phyloP scores from a whole-genome alignment of 2,888 invertebrate species.

The Nomada hirtipes region DNA sequence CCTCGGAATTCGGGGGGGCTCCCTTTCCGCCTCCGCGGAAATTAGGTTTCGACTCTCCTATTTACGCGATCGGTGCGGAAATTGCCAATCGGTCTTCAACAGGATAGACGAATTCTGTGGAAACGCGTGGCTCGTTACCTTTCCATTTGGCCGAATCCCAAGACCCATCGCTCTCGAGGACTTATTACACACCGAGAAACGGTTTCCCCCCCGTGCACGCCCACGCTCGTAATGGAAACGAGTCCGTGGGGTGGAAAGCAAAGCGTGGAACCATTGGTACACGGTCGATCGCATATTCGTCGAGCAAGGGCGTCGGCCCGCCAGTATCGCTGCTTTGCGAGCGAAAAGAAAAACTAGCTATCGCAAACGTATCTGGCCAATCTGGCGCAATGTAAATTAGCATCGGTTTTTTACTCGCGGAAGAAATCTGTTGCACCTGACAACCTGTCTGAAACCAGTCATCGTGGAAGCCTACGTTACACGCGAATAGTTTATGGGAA shows the following conservation, averaged over 20 bases:
- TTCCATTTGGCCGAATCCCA: background rate
- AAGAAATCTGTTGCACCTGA: background rate
- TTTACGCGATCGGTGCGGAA: constrained; percentile 66
- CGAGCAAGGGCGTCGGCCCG: constrained; percentile 65
- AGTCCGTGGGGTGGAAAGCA: constrained; percentile 40
- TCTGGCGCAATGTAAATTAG: background rate
- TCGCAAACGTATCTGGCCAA: constrained; percentile 6
- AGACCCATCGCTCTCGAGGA: background rate
- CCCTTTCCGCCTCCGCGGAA: constrained; percentile 30
- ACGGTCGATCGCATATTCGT: constrained; percentile 65
- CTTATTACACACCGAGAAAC: constrained; percentile 7
- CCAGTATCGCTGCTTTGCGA: constrained; percentile 23
- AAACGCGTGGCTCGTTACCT: constrained; percentile 4
- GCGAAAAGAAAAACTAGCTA: constrained; percentile 40
- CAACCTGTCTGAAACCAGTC: background rate
- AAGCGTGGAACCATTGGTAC: constrained; percentile 46
- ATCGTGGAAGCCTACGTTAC: background rate
- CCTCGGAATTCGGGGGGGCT: constrained; percentile 40
- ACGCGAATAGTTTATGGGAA: background rate
- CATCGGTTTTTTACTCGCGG: background rate
- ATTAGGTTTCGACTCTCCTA: constrained; percentile 48
- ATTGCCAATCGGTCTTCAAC: constrained; percentile 60
- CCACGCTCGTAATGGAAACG: constrained; percentile 37
- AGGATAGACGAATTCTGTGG: constrained; percentile 44
- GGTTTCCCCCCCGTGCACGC: constrained; percentile 34